phyloP scores from a whole-genome alignment of 92 coral and sea anemone genomes.

The Epizoanthus rinbou region DNA sequence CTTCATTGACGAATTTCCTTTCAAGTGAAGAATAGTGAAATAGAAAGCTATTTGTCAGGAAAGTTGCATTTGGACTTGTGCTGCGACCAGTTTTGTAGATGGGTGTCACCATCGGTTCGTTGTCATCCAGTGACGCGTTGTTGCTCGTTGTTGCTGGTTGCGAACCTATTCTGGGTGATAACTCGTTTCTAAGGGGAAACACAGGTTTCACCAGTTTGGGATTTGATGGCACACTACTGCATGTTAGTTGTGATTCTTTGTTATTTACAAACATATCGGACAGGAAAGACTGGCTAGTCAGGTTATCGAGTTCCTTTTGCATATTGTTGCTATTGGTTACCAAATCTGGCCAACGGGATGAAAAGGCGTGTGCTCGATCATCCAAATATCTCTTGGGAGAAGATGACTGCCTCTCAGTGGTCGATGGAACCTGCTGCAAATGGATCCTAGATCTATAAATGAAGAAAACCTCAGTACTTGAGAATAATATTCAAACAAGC shows the following conservation, averaged over 20 bases:
- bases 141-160: background rate
- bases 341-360: too few relatives aligned
- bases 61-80: background rate
- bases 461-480: too few relatives aligned
- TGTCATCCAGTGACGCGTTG: background rate
- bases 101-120: background rate
- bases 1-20: background rate
- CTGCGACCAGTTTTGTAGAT: background rate
- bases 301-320: background rate
- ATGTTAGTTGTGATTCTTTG: background rate
- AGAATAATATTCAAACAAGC: too few relatives aligned
- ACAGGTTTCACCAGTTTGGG: background rate
- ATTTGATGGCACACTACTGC: background rate
- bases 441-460: too few relatives aligned
- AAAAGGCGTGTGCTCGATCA: too few relatives aligned
- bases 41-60: background rate
- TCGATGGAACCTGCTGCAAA: too few relatives aligned
- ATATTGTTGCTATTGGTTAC: too few relatives aligned
- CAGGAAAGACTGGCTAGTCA: background rate
- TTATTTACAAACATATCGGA: background rate
- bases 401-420: too few relatives aligned
- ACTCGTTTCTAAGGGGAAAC: background rate
- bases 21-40: slow-evolving; percentile 4
- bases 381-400: too few relatives aligned
- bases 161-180: background rate